A percentile compares a stretch with the other conserved stretches of the same genome.
Conservation (phyloP, 2,888 invertebrate species). For the Autographa gamma region DNA sequence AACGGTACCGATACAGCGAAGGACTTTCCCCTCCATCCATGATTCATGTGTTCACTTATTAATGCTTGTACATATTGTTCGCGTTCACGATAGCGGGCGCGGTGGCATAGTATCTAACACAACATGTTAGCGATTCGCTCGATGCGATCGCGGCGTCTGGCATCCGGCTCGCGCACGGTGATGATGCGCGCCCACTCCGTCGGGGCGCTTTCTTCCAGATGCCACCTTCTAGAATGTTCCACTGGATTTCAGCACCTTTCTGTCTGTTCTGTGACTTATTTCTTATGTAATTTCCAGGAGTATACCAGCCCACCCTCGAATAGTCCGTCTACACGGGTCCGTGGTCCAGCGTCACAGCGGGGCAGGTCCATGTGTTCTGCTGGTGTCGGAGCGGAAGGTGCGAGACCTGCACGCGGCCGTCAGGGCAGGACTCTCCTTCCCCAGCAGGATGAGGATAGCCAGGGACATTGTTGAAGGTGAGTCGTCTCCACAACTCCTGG, state of each 20-base stretch:
- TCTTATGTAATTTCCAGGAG: slow-evolving; percentile 85
- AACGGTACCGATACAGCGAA: no score
- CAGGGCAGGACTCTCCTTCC: slow-evolving; percentile 91
- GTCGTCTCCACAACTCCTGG: background rate
- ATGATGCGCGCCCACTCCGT: no score
- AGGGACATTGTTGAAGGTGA: slow-evolving; percentile 94
- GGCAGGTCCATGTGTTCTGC: slow-evolving; percentile 91
- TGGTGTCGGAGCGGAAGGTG: slow-evolving; percentile 93
- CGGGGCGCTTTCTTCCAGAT: no score
- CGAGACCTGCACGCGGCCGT: slow-evolving; percentile 94
- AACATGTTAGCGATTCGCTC: no score
- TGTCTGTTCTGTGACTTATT: background rate
- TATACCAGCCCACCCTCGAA: slow-evolving; percentile 94
- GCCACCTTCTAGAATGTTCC: background rate
- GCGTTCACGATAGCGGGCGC: no score
- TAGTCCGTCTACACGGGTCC: slow-evolving; percentile 93
- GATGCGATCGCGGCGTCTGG: no score
- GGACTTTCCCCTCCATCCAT: no score
- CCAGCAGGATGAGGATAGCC: slow-evolving; percentile 91
- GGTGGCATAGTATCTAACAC: no score
- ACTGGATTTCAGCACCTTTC: no score
- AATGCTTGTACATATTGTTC: no score
- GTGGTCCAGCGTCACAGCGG: slow-evolving; percentile 94
- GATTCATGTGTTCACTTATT: no score
- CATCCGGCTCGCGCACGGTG: no score